Base-by-base conservation (phyloP, 2,113 vertebrate genomes). In the Pholis gunnellus region DNA sequence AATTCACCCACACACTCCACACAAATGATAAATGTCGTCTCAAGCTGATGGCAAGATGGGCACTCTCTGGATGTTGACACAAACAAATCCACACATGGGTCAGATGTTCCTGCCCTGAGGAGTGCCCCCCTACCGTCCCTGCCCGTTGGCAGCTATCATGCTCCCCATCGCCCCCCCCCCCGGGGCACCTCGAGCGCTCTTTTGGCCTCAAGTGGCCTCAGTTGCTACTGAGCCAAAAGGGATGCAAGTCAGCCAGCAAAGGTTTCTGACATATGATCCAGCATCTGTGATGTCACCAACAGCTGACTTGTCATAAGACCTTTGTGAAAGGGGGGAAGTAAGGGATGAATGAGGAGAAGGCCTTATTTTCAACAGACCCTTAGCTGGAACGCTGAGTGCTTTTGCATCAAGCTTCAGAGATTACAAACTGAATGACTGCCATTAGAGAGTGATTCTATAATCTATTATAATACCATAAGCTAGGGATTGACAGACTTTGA, bases 361-460 rank as follows among this genome's bases (percentile, higher is more conserved):
- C 88, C 89, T 91, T 90, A 93, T 94, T 95, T 79, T 73, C 84
- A 80, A 82, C 84, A 92, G 92, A 87, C 87, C 81, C 92, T 94
- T 87, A 90, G 94, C 86, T 78, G 78, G 76, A 91, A 89, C 79
- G 66, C 61, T 79, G 87, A 92, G 87, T 84, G 81, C 82, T 92
- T 91, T 86, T 74, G 79, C 88, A 90, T 91, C 81, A 72, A 91
- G 88, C 89, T 88, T 76, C 88, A 40, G 84, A 83, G 91, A 90
- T 96, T 96, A 95, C 92, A 96, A 97, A 95, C 95, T 96, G 95
- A 96, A 93, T 95, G 95, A 96, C 95, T 95, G 95, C 94, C 94
- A 95, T 95, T 96, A 97, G 96, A 94, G 96, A 97, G 93, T 96
- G 96, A 97, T 97, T 97, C 96, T 97, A 96, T 97, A 98, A 99